Percentiles rank a stretch among this genome's conserved stretches.
Conservation (phyloP, 1,140 invertebrate genomes). For the Penaeus vannamei region DNA sequence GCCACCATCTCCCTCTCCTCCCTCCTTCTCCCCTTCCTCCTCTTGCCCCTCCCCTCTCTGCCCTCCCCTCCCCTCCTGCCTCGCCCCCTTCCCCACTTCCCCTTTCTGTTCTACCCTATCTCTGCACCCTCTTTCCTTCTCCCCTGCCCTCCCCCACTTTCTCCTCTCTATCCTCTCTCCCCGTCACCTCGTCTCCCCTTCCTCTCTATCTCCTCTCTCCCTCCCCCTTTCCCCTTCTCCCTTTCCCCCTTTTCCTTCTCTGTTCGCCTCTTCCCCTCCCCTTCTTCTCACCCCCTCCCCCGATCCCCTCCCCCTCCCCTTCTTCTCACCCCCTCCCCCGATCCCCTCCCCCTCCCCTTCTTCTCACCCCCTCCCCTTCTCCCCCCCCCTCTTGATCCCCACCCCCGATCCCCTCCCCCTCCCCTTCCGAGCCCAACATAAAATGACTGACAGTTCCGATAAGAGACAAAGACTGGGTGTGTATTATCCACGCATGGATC, state of each 20-base stretch:
- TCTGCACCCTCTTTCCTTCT: background rate
- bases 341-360: too few species aligned
- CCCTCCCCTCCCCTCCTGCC: background rate
- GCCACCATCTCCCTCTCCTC: too few species aligned
- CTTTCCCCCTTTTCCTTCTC: background rate
- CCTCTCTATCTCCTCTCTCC: background rate
- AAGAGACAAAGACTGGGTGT: too few species aligned
- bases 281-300: background rate
- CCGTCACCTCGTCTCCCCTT: too few species aligned
- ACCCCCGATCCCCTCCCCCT: too few species aligned
- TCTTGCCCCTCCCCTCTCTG: background rate
- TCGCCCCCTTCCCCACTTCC: background rate
- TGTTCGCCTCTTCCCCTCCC: background rate
- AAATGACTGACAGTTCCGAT: too few species aligned
- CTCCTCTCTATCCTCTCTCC: constrained; percentile 14
- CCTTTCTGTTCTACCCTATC: background rate
- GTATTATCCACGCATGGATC: too few species aligned
- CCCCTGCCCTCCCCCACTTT: too few species aligned
- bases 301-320: background rate
- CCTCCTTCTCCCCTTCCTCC: too few species aligned
- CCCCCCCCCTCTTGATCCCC: too few species aligned
- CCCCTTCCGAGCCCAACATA: too few species aligned
- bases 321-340: too few species aligned
- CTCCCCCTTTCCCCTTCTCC: constrained; percentile 11
- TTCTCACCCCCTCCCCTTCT: background rate